These are phyloP conservation scores for Philonicus albiceps DNA, from an alignment of 2,888 invertebrate genomes.

Conservation along the genomic window DNA sequence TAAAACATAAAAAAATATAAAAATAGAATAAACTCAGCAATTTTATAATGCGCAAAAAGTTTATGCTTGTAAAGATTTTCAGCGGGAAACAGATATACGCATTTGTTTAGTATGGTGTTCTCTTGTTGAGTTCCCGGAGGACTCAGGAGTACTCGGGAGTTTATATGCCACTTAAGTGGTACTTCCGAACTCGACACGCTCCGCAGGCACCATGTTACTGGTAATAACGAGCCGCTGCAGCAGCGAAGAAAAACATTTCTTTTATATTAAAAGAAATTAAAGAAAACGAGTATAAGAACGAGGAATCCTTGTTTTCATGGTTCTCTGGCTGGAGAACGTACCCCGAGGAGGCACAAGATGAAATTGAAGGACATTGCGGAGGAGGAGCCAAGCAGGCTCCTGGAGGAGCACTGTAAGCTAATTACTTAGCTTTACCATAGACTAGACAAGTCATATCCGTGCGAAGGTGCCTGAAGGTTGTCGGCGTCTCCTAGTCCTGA, in stretches of 20 bases:
- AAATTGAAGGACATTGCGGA: neutral
- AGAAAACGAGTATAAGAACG: neutral
- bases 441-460: neutral
- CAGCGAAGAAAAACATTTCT: neutral
- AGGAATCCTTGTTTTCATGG: neutral
- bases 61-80: neutral
- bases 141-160: neutral
- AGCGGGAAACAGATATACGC: neutral
- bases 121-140: neutral
- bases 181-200: neutral
- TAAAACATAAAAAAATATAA: neutral
- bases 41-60: neutral
- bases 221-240: neutral
- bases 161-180: neutral
- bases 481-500: neutral
- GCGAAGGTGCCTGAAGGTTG: neutral
- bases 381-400: neutral
- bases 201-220: neutral
- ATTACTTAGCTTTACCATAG: neutral
- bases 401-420: neutral
- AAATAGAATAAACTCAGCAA: neutral
- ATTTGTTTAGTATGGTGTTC: neutral
- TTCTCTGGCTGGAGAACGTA: neutral
- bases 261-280: neutral
- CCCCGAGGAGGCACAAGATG: neutral